A percentile compares a stretch with the other conserved stretches of the same genome.
Conservation (phyloP, 2,113 vertebrate species). For the Heterocephalus glaber region DNA sequence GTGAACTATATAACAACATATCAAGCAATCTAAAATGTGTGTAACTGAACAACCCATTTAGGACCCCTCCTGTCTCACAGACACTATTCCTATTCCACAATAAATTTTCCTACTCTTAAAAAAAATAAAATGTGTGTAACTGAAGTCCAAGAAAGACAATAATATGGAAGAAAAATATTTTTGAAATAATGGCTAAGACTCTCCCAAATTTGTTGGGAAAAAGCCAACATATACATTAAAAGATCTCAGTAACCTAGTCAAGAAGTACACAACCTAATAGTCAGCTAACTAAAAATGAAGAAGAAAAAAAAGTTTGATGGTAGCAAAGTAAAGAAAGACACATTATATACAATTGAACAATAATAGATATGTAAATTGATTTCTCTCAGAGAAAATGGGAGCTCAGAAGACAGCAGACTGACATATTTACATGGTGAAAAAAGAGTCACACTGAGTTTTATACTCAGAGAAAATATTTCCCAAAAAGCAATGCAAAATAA, state of each 20-base stretch:
- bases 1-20: background rate
- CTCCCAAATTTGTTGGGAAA: background rate
- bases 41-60: background rate
- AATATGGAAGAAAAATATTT: background rate
- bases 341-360: background rate
- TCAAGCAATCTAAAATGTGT: background rate
- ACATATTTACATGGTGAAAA: background rate
- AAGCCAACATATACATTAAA: background rate
- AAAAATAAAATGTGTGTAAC: background rate
- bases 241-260: background rate
- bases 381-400: slow-evolving; percentile 28
- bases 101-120: too few relatives aligned
- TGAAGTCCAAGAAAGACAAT: background rate
- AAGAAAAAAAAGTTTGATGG: background rate
- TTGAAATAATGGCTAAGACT: background rate
- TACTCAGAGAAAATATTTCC: background rate
- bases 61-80: too few relatives aligned
- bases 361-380: slow-evolving; percentile 25
- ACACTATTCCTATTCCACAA: too few relatives aligned
- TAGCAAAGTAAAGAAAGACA: background rate
- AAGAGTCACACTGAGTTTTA: background rate
- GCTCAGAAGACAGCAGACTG: background rate
- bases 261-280: background rate
- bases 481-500: background rate
- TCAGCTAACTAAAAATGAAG: background rate